Percentiles rank a stretch among this genome's conserved stretches.
Evolutionary conservation across 1,140 invertebrate species (phyloP).

Genomic region (Leguminivora glycinivorella): DNA sequence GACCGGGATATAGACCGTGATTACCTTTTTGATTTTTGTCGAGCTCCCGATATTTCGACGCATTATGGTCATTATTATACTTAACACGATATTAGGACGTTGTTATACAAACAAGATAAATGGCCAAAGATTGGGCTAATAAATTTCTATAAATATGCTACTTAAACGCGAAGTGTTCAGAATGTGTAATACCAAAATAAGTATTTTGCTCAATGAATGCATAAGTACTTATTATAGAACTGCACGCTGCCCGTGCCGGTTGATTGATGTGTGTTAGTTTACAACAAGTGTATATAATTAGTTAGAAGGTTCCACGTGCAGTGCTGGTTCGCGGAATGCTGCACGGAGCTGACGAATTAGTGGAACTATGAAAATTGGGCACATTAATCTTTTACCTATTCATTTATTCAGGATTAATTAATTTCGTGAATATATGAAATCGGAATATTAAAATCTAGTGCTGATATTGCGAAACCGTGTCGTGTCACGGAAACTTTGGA

Average conservation of each 20-base stretch:
- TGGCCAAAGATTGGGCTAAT: not conserved
- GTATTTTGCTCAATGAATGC: not conserved
- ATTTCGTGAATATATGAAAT: constrained; percentile 32
- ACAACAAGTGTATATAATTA: constrained; percentile 62
- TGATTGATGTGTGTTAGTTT: constrained; percentile 60
- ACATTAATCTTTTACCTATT: constrained; percentile 26
- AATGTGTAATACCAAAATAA: constrained; percentile 12
- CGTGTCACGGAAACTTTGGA: constrained; percentile 45
- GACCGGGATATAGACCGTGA: too few relatives aligned
- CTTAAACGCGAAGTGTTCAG: not conserved
- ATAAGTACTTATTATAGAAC: not conserved
- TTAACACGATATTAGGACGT: not conserved
- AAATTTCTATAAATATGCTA: constrained; percentile 9
- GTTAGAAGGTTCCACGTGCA: constrained; percentile 50
- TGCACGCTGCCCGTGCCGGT: constrained; percentile 36
- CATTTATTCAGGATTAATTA: constrained; percentile 21
- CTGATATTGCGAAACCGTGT: constrained; percentile 45
- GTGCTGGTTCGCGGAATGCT: constrained; percentile 47
- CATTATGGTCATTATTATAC: not conserved
- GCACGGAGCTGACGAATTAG: constrained; percentile 20
- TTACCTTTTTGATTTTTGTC: too few relatives aligned
- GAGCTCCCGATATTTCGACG: too few relatives aligned
- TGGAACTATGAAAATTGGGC: constrained; percentile 18
- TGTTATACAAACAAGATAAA: constrained; percentile 5
- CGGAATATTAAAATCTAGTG: constrained; percentile 40